phyloP scores from a whole-genome alignment of 2,113 vertebrate species.

The Trinectes maculatus region DNA sequence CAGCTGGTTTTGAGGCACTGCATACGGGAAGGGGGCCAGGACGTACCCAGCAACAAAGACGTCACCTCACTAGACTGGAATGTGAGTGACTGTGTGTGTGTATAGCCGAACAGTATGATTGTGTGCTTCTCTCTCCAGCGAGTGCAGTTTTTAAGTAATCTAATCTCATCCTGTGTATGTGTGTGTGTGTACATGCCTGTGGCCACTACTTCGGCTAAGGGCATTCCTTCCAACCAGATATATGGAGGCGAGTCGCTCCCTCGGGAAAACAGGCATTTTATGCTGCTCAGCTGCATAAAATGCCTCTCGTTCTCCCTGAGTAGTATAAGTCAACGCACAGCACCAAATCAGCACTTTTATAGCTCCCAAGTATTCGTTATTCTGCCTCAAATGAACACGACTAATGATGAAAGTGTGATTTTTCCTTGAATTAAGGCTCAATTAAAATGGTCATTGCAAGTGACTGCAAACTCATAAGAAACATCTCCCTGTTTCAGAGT shows the following conservation, averaged over 20 bases:
- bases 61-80: slow-evolving; percentile 99
- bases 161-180: slow-evolving; percentile 21
- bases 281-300: slow-evolving; percentile 22
- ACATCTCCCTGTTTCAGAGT: slow-evolving; percentile 83
- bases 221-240: slow-evolving; percentile 44
- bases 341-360: background rate
- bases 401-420: background rate
- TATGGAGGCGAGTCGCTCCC: slow-evolving; percentile 24
- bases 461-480: background rate
- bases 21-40: slow-evolving; percentile 98
- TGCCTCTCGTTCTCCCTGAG: background rate
- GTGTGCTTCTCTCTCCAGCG: slow-evolving; percentile 11
- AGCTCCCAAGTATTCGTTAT: background rate
- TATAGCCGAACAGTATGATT: background rate
- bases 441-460: background rate
- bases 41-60: slow-evolving; percentile 99
- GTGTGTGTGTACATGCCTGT: slow-evolving; percentile 2
- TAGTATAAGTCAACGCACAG: slow-evolving; percentile 5
- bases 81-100: slow-evolving; percentile 78
- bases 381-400: background rate
- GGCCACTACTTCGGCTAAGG: slow-evolving; percentile 17
- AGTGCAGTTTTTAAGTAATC: slow-evolving; percentile 27
- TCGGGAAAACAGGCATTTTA: background rate
- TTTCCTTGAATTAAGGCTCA: background rate
- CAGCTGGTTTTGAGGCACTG: slow-evolving; percentile 98